phyloP scores from a whole-genome alignment of 2,888 invertebrate genomes.

The Achlya flavicornis region DNA sequence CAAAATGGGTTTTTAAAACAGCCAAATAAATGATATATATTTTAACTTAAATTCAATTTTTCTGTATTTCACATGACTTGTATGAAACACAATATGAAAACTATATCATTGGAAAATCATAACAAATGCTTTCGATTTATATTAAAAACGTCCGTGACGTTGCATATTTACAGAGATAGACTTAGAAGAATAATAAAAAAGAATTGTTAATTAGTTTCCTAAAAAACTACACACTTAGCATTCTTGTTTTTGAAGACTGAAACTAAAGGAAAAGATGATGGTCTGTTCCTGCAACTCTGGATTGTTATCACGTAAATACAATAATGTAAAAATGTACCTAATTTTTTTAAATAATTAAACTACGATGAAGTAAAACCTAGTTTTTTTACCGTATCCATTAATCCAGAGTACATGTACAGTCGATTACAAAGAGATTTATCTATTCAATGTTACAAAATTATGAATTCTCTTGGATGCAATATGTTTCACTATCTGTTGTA shows the following conservation, averaged over 20 bases:
- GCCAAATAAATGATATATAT: neutral
- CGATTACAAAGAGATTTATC: too few relatives aligned
- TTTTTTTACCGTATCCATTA: conserved; percentile 23
- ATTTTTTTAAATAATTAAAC: conserved; percentile 71
- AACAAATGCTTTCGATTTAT: neutral
- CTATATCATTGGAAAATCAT: neutral
- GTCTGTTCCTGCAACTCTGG: conserved; percentile 67
- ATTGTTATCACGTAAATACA: conserved; percentile 64
- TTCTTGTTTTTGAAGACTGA: conserved; percentile 55
- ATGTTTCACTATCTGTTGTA: too few relatives aligned
- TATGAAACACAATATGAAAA: too few relatives aligned
- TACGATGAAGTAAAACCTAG: conserved; percentile 60
- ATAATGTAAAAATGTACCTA: conserved; percentile 76
- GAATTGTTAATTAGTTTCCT: neutral
- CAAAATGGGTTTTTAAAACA: neutral
- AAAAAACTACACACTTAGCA: neutral
- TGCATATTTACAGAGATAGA: neutral
- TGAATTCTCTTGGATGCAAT: too few relatives aligned
- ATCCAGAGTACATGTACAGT: too few relatives aligned
- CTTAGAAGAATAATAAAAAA: neutral
- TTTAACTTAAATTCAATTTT: too few relatives aligned
- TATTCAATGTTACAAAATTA: too few relatives aligned
- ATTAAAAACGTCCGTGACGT: neutral
- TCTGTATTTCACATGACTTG: too few relatives aligned
- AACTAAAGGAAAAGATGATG: conserved; percentile 40